These are phyloP conservation scores for Malachius bipustulatus DNA, from an alignment of 2,888 invertebrate genomes.

Conservation along the genomic window DNA sequence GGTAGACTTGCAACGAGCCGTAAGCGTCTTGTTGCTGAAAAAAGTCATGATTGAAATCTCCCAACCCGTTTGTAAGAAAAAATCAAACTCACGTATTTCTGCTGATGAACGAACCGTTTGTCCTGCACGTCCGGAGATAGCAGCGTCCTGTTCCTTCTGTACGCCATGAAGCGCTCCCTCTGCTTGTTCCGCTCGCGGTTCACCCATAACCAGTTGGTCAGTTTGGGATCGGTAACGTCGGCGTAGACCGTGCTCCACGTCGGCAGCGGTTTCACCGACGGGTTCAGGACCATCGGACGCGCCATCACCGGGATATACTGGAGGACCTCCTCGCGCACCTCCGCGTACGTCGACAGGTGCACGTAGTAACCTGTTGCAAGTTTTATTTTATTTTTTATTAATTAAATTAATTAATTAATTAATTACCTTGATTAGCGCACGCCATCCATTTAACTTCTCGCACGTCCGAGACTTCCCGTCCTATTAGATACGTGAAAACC, in stretches of 20 bases:
- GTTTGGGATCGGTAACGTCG: slow-evolving; percentile 81
- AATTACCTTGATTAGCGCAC: slow-evolving; percentile 76
- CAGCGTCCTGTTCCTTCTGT: slow-evolving; percentile 46
- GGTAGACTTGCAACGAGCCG: slow-evolving; percentile 54
- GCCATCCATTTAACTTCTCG: slow-evolving; percentile 97
- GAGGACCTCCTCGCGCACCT: slow-evolving; percentile 90
- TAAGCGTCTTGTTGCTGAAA: slow-evolving; percentile 49
- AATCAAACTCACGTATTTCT: slow-evolving; percentile 33
- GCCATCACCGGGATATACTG: slow-evolving; percentile 97
- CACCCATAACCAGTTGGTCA: slow-evolving; percentile 86
- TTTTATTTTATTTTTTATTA: slow-evolving; percentile 3
- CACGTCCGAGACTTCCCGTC: slow-evolving; percentile 66
- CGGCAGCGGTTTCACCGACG: slow-evolving; percentile 69
- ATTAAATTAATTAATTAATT: neutral
- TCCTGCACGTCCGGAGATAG: slow-evolving; percentile 56
- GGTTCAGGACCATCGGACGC: slow-evolving; percentile 80
- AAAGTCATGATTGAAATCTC: slow-evolving; percentile 5
- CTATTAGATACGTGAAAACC: slow-evolving; percentile 97
- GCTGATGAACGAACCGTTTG: slow-evolving; percentile 43
- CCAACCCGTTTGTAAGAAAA: neutral
- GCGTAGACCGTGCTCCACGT: slow-evolving; percentile 97
- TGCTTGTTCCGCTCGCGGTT: slow-evolving; percentile 70
- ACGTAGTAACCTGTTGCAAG: slow-evolving; percentile 69
- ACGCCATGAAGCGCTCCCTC: slow-evolving; percentile 59
- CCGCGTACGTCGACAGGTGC: slow-evolving; percentile 91